Conservation (phyloP, 2,888 invertebrate genomes). For the Ormyrus labotus region DNA sequence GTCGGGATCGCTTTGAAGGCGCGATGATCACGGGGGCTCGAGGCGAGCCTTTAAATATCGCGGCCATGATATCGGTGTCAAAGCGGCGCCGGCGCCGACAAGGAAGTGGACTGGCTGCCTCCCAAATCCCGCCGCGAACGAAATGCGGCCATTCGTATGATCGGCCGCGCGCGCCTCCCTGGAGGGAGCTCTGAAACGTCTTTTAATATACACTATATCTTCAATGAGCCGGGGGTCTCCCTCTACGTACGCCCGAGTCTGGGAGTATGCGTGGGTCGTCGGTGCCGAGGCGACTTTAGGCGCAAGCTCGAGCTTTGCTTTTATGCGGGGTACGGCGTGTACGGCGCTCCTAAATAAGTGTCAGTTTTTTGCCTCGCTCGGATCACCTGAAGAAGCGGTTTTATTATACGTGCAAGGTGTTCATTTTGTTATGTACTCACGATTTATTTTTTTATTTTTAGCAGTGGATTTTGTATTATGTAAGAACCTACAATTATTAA, state of each 20-base stretch:
- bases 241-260: neutral
- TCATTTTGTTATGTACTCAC: too few species aligned
- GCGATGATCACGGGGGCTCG: slow-evolving; percentile 26
- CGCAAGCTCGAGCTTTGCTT: neutral
- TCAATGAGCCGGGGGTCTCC: slow-evolving; percentile 64
- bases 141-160: slow-evolving; percentile 76
- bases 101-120: slow-evolving; percentile 64
- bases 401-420: too few species aligned
- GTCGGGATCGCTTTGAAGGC: slow-evolving; percentile 5
- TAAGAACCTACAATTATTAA: too few species aligned
- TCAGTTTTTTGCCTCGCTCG: too few species aligned
- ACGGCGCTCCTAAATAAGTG: too few species aligned
- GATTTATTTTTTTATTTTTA: too few species aligned
- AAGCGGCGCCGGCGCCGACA: slow-evolving; percentile 51
- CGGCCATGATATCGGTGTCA: slow-evolving; percentile 58
- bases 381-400: too few species aligned
- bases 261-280: too few species aligned
- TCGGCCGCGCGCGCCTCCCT: slow-evolving; percentile 65
- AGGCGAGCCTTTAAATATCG: slow-evolving; percentile 44
- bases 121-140: slow-evolving; percentile 65
- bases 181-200: slow-evolving; percentile 67
- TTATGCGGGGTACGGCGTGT: too few species aligned
- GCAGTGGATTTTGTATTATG: too few species aligned
- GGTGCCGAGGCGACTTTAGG: too few species aligned
- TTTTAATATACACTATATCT: slow-evolving; percentile 76